Percentiles rank a stretch among this genome's conserved stretches.
Conservation (phyloP, 2,113 vertebrate species). For the Noctilio leporinus region DNA sequence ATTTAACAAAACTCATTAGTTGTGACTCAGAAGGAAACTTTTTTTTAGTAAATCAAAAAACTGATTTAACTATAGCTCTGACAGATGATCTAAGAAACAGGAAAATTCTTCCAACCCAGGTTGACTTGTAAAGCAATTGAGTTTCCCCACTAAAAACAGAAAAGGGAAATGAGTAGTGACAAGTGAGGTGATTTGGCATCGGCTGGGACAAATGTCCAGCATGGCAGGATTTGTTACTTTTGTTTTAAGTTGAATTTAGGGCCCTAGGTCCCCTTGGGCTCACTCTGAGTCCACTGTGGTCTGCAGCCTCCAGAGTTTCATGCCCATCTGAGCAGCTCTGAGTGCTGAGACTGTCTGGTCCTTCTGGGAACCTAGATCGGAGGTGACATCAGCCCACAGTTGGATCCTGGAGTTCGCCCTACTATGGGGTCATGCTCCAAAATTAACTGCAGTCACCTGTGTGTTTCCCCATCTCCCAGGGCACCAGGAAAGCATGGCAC, state of each 20-base stretch:
- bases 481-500: background rate
- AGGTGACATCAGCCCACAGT: background rate
- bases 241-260: background rate
- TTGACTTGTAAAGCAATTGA: background rate
- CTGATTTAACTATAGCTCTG: background rate
- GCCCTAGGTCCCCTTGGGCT: background rate
- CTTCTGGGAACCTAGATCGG: background rate
- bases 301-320: background rate
- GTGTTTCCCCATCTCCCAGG: background rate
- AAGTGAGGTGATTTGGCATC: background rate
- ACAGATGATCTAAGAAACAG: background rate
- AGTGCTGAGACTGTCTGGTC: too few species aligned
- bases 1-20: background rate
- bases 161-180: background rate
- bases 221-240: background rate
- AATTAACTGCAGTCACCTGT: rapidly evolving
- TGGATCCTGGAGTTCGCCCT: background rate
- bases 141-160: background rate
- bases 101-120: background rate
- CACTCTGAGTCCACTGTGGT: background rate
- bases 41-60: background rate
- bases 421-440: background rate
- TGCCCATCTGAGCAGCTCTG: too few species aligned
- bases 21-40: background rate
- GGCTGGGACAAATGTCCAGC: background rate